These are phyloP conservation scores for Plestiodon gilberti DNA, from an alignment of 2,113 vertebrate species.

Conservation along the genomic window DNA sequence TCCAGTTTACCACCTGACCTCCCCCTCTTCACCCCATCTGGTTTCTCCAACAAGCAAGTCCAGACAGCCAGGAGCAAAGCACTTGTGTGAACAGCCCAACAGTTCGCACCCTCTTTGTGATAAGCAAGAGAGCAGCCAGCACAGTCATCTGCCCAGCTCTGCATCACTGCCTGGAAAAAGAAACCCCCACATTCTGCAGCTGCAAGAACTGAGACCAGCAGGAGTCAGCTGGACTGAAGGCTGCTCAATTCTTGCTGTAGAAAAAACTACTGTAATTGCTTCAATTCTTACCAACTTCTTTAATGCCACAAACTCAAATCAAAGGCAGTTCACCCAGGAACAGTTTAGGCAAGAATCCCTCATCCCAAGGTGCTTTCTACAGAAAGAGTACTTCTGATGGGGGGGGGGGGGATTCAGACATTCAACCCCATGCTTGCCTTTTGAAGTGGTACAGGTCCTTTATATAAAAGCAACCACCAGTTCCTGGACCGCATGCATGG, in stretches of 20 bases:
- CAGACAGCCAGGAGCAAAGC: not conserved
- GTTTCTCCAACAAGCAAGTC: not conserved
- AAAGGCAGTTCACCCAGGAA: not conserved
- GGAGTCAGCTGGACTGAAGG: not conserved
- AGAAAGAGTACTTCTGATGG: not conserved
- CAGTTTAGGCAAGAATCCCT: not conserved
- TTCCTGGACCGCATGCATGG: not conserved
- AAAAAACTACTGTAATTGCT: no score
- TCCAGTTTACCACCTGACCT: not conserved
- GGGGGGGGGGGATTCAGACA: not conserved
- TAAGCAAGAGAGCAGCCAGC: not conserved
- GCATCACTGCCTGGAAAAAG: not conserved
- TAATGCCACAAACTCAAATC: not conserved
- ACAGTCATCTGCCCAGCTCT: not conserved
- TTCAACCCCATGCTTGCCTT: not conserved
- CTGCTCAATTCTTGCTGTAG: not conserved
- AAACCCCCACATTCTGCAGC: not conserved
- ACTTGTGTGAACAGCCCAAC: not conserved
- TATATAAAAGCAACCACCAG: not conserved
- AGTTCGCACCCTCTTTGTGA: not conserved
- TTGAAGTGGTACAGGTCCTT: not conserved
- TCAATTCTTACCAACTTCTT: not conserved
- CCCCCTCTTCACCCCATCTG: not conserved
- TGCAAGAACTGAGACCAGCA: not conserved
- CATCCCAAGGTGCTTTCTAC: no score